Base-by-base conservation (phyloP, 2,888 invertebrate species). In the Adineta ricciae region DNA sequence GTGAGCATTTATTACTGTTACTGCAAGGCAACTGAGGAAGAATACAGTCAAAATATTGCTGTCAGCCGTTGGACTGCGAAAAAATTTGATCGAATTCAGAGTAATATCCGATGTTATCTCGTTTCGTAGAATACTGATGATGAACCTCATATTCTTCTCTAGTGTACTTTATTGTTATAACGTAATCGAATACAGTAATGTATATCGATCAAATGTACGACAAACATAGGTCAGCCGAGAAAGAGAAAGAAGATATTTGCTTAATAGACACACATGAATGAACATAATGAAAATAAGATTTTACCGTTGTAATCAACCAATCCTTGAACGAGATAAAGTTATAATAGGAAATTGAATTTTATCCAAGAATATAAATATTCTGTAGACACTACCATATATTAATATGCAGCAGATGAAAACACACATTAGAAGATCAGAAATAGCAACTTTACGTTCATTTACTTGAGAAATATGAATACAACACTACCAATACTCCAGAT, bases 41-140 rank as follows among this genome's bases (percentile, higher is more conserved):
- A n/a, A n/a, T n/a, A n/a, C n/a, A n/a, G n/a, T n/a, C n/a, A n/a
- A n/a, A n/a, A n/a, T n/a, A n/a, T n/a, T n/a, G n/a, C n/a, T n/a
- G n/a, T n/a, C n/a, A n/a, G n/a, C n/a, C n/a, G n/a, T n/a, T n/a
- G n/a, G n/a, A n/a, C n/a, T n/a, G n/a, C n/a, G n/a, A n/a, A n/a
- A n/a, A 85, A 85, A 82, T 56, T 85, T 46, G 85, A 78, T 46
- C 93, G 98, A 89, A 99, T 99, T 93, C 92, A n/a, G n/a, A n/a
- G n/a, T n/a, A n/a, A n/a, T n/a, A n/a, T n/a, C n/a, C n/a, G n/a
- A n/a, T n/a, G n/a, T n/a, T n/a, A n/a, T n/a, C n/a, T n/a, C n/a
- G n/a, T n/a, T n/a, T n/a, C n/a, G n/a, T n/a, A n/a, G n/a, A n/a
- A n/a, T n/a, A n/a, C n/a, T n/a, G n/a, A n/a, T n/a, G n/a, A n/a